Conservation (phyloP, 2,113 vertebrate species). For the Monarcha castaneiventris region DNA sequence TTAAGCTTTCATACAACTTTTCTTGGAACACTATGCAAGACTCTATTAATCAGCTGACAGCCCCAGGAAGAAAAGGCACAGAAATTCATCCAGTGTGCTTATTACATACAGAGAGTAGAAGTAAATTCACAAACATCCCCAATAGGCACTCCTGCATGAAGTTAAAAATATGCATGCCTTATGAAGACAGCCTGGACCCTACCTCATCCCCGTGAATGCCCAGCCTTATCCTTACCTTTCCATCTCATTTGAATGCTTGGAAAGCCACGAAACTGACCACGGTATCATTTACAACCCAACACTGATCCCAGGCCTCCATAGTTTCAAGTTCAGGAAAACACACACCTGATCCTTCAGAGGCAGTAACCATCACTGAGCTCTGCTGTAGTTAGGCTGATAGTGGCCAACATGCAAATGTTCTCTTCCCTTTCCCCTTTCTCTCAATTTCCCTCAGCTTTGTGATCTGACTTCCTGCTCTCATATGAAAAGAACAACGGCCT, state of each 20-base stretch:
- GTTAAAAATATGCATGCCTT: accelerated
- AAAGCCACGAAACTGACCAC: not conserved
- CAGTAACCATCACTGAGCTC: not conserved
- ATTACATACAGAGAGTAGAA: not conserved
- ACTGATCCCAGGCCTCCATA: not conserved
- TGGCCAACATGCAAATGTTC: not conserved
- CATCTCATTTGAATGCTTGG: not conserved
- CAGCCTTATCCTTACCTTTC: not conserved
- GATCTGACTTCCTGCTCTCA: slow-evolving; percentile 54
- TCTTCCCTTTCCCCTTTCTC: slow-evolving; percentile 42
- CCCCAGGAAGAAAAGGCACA: not conserved
- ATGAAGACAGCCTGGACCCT: not conserved
- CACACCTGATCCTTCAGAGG: not conserved
- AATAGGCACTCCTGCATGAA: not conserved
- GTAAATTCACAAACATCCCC: not conserved
- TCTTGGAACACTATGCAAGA: not conserved
- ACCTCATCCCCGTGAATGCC: not conserved
- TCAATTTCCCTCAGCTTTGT: slow-evolving; percentile 13
- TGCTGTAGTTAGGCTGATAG: not conserved
- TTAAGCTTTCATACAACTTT: not conserved
- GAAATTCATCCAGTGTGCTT: not conserved
- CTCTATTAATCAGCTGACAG: not conserved
- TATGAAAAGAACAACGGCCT: not conserved
- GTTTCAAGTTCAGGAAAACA: not conserved
- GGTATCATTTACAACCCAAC: not conserved